Percentiles rank a stretch among this genome's conserved stretches.
These are phyloP conservation scores for Chloropsis hardwickii DNA, from an alignment of 2,113 vertebrate species.

Conservation along the genomic window DNA sequence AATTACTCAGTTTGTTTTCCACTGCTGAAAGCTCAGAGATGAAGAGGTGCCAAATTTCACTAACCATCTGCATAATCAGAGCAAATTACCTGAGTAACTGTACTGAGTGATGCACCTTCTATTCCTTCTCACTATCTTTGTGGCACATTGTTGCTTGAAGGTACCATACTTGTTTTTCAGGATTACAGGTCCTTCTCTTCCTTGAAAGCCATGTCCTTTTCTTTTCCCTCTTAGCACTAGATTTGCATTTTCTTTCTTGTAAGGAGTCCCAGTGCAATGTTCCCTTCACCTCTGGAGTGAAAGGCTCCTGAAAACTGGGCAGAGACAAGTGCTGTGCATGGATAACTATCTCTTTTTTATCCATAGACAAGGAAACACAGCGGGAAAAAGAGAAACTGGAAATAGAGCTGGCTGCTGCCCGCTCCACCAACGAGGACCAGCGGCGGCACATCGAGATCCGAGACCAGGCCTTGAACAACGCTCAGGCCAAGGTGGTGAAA, in stretches of 20 bases:
- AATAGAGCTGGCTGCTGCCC: slow-evolving; percentile 86
- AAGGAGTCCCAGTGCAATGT: background rate
- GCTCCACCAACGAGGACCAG: slow-evolving; percentile 93
- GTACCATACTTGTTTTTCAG: background rate
- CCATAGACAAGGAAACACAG: slow-evolving; percentile 88
- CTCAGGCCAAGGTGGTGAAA: slow-evolving; percentile 97
- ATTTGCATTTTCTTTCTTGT: background rate
- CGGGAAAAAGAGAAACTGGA: slow-evolving; percentile 96
- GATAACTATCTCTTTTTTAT: background rate
- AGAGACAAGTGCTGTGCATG: background rate
- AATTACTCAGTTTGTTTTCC: slow-evolving; percentile 1
- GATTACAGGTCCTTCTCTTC: background rate
- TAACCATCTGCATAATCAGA: slow-evolving; percentile 16
- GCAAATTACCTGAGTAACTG: slow-evolving; percentile 16
- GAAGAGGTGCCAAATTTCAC: slow-evolving; percentile 7
- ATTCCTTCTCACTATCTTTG: background rate
- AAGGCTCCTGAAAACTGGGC: background rate
- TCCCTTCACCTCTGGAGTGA: background rate
- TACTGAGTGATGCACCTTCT: slow-evolving; percentile 5
- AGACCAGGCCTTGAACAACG: slow-evolving; percentile 95
- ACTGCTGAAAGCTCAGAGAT: background rate
- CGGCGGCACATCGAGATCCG: slow-evolving; percentile 96
- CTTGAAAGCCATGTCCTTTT: background rate
- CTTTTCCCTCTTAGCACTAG: background rate
- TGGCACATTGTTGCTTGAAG: background rate